Base-by-base conservation (phyloP, 2,888 invertebrate species). In the Ophion ellenae region DNA sequence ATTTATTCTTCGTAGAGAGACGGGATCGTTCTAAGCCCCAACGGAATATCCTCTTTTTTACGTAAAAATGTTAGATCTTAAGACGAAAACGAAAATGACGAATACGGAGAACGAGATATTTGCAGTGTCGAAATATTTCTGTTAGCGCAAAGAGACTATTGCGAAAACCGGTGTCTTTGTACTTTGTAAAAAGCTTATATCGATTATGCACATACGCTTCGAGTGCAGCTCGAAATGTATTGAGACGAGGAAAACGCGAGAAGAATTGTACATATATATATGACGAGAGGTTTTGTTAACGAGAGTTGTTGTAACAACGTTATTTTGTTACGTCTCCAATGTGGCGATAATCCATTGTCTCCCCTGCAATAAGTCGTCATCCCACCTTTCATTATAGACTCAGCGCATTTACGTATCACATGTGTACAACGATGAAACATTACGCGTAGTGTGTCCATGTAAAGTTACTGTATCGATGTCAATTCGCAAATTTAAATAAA, bases 401-500 rank as follows among this genome's bases (percentile, higher is more conserved):
- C 36, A 73, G 83, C 83, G 83, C 85, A 85, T 85, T 82, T 85
- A 87, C 66, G 59, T 83, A 75, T 73, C 71, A 71, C 7, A 69
- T 24, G 73, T 89, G 86, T 77, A 85, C 64, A 83, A 86, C 20
- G 57, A 74, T 14, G 69, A 47, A 64, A 61, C 20, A 36, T 67
- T 67, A 86, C 89, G 87, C 90, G 89, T 89, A 89, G 32, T 4
- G 78, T 78, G 88, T 87, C 86, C 79, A 87, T 90, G 88, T 89
- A 90, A 89, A 89, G 88, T 88, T 83, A 90, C 90, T 91, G 90
- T 91, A 89, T 89, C 87, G 83, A 86, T 81, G 76, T 77, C 76
- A 84, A 91, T 86, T 88, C 86, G 87, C 79, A 86, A 90, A 87
- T 89, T 87, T 74, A 67, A 91, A 91, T 92, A 91, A 92, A 53